Percentiles rank a stretch among this genome's conserved stretches.
Evolutionary conservation across 35 echinoderm and acorn worm species (phyloP).

Genomic region (Apostichopus japonicus): DNA sequence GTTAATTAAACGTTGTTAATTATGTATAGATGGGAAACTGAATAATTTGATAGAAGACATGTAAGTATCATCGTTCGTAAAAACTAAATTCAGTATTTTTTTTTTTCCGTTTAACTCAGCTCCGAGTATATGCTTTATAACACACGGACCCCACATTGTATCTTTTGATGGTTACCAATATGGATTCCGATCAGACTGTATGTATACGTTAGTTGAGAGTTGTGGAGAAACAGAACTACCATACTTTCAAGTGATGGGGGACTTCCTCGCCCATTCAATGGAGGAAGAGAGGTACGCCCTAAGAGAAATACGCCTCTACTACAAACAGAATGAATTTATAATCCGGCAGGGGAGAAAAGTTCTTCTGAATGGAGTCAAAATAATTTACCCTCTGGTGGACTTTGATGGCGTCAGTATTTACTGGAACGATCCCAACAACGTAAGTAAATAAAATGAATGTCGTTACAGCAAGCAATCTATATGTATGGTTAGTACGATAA

Average conservation of each 20-base stretch:
- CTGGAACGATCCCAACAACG: conserved; percentile 35
- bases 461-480: too few relatives aligned
- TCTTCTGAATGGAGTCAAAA: conserved; percentile 22
- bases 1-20: too few relatives aligned
- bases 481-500: too few relatives aligned
- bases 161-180: conserved; percentile 28
- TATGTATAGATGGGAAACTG: too few relatives aligned
- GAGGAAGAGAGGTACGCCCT: neutral
- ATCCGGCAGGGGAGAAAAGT: neutral
- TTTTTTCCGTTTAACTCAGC: neutral
- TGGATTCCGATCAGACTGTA: conserved; percentile 36
- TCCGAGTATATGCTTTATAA: conserved; percentile 39
- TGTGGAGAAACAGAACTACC: conserved; percentile 43
- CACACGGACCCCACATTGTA: conserved; percentile 35
- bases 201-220: conserved; percentile 30
- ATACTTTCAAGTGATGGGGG: conserved; percentile 14
- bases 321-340: conserved; percentile 13
- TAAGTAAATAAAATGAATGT: neutral
- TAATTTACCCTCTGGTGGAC: conserved; percentile 12
- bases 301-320: conserved; percentile 17
- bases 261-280: neutral
- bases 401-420: conserved; percentile 37
- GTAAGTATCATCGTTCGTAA: too few relatives aligned
- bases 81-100: too few relatives aligned
- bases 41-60: too few relatives aligned